Conservation (phyloP, 2,797 vertebrate species). For the Selene dorsalis region DNA sequence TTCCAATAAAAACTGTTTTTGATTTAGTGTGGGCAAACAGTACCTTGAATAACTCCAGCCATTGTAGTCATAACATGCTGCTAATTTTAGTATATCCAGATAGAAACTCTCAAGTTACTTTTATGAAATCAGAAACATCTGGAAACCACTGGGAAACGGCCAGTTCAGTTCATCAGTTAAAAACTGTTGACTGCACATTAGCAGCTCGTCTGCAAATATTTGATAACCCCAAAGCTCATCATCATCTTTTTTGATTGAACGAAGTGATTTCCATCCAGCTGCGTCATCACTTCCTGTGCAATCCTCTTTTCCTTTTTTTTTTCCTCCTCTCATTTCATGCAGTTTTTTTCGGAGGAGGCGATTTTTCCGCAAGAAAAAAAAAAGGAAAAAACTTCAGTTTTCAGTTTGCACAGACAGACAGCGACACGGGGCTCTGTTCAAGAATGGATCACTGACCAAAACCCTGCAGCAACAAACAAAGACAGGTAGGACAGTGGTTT, state of each 20-base stretch:
- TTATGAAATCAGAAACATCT: conserved; percentile 24
- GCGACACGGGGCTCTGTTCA: conserved; percentile 46
- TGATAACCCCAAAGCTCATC: conserved; percentile 11
- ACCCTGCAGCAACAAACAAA: conserved; percentile 27
- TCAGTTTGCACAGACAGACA: conserved; percentile 66
- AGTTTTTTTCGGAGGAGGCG: conserved; percentile 68
- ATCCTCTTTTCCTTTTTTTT: conserved; percentile 63
- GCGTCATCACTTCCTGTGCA: conserved; percentile 90
- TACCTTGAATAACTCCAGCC: background rate
- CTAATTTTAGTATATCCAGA: background rate
- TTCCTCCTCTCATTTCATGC: conserved; percentile 48
- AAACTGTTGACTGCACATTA: background rate
- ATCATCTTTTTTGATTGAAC: conserved; percentile 50
- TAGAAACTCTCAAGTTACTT: conserved; percentile 1
- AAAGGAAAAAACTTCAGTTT: conserved; percentile 55
- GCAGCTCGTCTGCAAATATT: background rate
- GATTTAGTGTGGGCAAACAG: background rate
- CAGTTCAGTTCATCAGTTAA: conserved; percentile 1
- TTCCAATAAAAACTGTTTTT: background rate
- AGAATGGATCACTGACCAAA: conserved; percentile 79
- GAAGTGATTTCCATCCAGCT: conserved; percentile 75
- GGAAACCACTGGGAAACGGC: background rate
- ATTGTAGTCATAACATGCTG: background rate
- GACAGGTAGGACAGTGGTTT: conserved; percentile 64
- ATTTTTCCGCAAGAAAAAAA: conserved; percentile 62